Evolutionary conservation across 2,888 invertebrate species (phyloP).

Genomic region (Anorthoa munda): DNA sequence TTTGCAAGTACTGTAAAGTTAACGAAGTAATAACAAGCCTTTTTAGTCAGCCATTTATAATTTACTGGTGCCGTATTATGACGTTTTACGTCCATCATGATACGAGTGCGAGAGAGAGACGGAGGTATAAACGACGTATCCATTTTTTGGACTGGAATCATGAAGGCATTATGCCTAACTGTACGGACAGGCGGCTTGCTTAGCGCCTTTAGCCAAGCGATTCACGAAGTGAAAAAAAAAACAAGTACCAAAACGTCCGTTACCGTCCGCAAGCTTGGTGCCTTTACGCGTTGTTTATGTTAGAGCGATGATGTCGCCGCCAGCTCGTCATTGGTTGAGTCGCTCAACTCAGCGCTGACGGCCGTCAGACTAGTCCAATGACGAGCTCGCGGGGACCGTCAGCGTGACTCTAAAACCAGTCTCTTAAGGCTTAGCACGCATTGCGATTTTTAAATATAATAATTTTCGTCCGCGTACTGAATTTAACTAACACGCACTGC

Average conservation of each 20-base stretch:
- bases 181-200: background rate
- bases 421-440: no score
- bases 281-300: no score
- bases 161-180: background rate
- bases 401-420: no score
- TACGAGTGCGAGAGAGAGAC: background rate
- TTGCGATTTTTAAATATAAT: no score
- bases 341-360: no score
- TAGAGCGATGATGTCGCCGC: no score
- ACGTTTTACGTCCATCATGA: background rate
- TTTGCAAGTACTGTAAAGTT: constrained; percentile 23
- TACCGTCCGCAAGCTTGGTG: background rate
- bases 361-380: no score
- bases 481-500: no score
- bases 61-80: constrained; percentile 29
- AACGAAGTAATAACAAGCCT: constrained; percentile 43
- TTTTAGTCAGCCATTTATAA: constrained; percentile 42
- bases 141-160: background rate
- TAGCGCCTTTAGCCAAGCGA: background rate
- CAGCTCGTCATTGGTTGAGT: no score
- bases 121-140: background rate
- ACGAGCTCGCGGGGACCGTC: no score
- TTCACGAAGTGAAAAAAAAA: background rate
- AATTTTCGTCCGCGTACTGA: no score
- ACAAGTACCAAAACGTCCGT: background rate